Conservation (phyloP, 2,888 invertebrate species). For the Schizotus pectinicornis region DNA sequence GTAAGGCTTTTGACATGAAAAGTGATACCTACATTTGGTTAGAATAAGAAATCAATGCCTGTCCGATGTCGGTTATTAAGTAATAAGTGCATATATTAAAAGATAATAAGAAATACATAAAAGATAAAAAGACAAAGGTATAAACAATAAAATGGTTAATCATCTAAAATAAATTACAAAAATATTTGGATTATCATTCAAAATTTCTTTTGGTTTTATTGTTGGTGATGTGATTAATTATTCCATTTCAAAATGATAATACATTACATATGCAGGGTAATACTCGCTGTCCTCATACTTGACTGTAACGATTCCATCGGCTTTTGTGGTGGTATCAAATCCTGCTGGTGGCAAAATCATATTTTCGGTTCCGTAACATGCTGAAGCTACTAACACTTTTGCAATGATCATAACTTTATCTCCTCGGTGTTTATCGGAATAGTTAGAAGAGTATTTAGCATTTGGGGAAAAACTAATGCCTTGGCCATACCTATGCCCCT, state of each 20-base stretch:
- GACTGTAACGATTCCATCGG: slow-evolving; percentile 6
- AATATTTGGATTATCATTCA: too few relatives aligned
- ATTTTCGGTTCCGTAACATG: neutral
- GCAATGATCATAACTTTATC: slow-evolving; percentile 16
- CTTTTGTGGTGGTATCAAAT: slow-evolving; percentile 13
- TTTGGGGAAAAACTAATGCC: slow-evolving; percentile 14
- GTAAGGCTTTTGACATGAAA: too few relatives aligned
- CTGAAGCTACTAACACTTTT: slow-evolving; percentile 7
- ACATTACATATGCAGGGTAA: slow-evolving; percentile 10
- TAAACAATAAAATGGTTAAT: too few relatives aligned
- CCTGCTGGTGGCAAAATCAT: slow-evolving; percentile 10
- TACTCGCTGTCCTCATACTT: slow-evolving; percentile 20
- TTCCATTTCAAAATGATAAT: slow-evolving; percentile 4
- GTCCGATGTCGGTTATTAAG: too few relatives aligned
- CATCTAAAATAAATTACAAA: too few relatives aligned
- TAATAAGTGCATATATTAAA: too few relatives aligned
- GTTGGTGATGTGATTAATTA: too few relatives aligned
- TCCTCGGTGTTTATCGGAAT: slow-evolving; percentile 2
- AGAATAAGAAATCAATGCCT: too few relatives aligned
- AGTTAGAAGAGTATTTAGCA: slow-evolving; percentile 9
- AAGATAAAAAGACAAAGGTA: too few relatives aligned
- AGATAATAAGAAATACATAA: too few relatives aligned
- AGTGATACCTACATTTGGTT: too few relatives aligned
- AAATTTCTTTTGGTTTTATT: too few relatives aligned
- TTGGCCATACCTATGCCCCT: slow-evolving; percentile 4